Evolutionary conservation across 2,797 vertebrate species (phyloP).

Genomic region (Bothrops alternatus): DNA sequence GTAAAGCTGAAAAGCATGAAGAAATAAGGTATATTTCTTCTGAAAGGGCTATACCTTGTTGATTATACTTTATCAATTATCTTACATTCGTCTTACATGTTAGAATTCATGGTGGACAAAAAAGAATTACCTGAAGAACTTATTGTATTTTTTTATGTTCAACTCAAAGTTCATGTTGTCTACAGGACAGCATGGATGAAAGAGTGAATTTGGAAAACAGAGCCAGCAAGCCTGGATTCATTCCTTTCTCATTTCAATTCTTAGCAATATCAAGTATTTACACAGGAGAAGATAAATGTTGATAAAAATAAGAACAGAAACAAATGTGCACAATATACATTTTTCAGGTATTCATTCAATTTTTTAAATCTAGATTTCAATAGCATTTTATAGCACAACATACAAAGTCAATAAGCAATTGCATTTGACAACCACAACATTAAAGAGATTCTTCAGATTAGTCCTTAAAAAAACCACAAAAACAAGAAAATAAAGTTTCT

Average conservation of each 20-base stretch:
- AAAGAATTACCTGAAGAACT: not conserved
- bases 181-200: not conserved
- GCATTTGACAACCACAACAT: not conserved
- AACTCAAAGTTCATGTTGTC: not conserved
- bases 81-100: not conserved
- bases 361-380: not conserved
- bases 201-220: not conserved
- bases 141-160: not conserved
- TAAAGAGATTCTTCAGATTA: not conserved
- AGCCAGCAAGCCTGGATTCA: not conserved
- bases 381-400: constrained; percentile 9
- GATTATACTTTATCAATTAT: not conserved
- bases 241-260: not conserved
- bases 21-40: not conserved
- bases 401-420: not conserved
- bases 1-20: not conserved
- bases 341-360: not conserved
- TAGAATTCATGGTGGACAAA: not conserved
- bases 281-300: not conserved
- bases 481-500: constrained; percentile 16
- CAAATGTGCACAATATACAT: not conserved
- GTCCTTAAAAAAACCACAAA: not conserved
- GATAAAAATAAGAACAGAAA: not conserved
- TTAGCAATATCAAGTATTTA: not conserved
- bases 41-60: not conserved